phyloP scores from a whole-genome alignment of 2,797 vertebrate genomes.

The Falco novaeseelandiae region DNA sequence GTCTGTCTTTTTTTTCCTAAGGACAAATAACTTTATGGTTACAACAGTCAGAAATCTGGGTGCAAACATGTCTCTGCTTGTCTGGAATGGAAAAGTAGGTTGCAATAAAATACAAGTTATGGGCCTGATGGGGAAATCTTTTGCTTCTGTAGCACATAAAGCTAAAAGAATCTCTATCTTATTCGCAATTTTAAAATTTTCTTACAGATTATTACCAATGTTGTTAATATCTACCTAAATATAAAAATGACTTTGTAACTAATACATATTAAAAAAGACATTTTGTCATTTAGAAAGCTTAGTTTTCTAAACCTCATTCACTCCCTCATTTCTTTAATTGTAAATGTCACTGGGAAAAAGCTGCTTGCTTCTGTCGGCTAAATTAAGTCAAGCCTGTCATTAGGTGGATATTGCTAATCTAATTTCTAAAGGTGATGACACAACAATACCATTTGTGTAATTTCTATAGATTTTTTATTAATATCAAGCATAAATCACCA shows the following conservation, averaged over 20 bases:
- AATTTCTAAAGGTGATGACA: neutral
- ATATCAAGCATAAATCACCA: neutral
- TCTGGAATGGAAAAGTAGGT: neutral
- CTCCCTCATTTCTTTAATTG: neutral
- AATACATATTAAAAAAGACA: neutral
- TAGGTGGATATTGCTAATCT: neutral
- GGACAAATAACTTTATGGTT: neutral
- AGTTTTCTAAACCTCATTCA: neutral
- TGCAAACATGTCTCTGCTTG: neutral
- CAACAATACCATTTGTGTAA: neutral
- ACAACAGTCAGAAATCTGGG: neutral
- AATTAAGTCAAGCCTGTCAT: neutral
- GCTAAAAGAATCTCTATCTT: neutral
- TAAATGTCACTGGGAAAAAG: neutral
- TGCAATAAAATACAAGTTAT: neutral
- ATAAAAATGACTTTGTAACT: neutral
- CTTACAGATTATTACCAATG: neutral
- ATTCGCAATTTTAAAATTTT: neutral
- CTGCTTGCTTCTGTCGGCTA: neutral
- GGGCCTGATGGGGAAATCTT: neutral
- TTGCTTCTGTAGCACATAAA: neutral
- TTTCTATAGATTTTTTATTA: neutral
- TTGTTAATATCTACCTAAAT: neutral
- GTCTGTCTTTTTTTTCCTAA: neutral
- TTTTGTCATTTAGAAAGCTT: neutral